Evolutionary conservation across 2,797 vertebrate genomes (phyloP).

Genomic region (Mionectes olivaceus): DNA sequence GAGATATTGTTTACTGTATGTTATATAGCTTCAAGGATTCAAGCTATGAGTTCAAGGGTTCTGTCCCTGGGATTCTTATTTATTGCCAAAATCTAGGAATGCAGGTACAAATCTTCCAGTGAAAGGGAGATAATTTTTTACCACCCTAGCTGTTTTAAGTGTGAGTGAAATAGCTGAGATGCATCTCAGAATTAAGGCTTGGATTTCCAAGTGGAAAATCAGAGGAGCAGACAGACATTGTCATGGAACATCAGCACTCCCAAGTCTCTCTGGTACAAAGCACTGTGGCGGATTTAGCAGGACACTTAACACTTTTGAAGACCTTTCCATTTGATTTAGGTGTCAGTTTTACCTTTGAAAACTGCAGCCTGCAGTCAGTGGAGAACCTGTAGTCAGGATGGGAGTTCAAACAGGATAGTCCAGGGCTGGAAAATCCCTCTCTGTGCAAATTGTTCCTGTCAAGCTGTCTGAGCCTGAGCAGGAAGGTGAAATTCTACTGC

Average conservation of each 20-base stretch:
- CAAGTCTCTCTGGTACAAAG: not conserved
- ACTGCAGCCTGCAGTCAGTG: not conserved
- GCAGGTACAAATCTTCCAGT: not conserved
- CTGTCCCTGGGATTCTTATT: not conserved
- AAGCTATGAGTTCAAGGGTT: not conserved
- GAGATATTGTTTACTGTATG: not conserved
- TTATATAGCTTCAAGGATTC: not conserved
- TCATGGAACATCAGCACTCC: not conserved
- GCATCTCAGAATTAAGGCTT: not conserved
- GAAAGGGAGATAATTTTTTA: not conserved
- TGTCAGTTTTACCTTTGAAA: not conserved
- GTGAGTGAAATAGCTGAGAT: not conserved
- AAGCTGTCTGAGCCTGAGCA: not conserved
- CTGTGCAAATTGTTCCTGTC: not conserved
- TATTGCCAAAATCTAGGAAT: not conserved
- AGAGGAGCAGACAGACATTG: not conserved
- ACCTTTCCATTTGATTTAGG: not conserved
- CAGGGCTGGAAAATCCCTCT: not conserved
- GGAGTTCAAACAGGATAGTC: not conserved
- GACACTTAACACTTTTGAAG: not conserved
- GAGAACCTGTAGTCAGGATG: not conserved
- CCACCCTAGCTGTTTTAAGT: not conserved
- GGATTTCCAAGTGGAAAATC: not conserved
- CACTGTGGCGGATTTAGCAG: not conserved
- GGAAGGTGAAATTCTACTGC: accelerated